A percentile compares a stretch with the other conserved stretches of the same genome.
These are phyloP conservation scores for Stercorarius parasiticus DNA, from an alignment of 2,113 vertebrate species.

Conservation along the genomic window DNA sequence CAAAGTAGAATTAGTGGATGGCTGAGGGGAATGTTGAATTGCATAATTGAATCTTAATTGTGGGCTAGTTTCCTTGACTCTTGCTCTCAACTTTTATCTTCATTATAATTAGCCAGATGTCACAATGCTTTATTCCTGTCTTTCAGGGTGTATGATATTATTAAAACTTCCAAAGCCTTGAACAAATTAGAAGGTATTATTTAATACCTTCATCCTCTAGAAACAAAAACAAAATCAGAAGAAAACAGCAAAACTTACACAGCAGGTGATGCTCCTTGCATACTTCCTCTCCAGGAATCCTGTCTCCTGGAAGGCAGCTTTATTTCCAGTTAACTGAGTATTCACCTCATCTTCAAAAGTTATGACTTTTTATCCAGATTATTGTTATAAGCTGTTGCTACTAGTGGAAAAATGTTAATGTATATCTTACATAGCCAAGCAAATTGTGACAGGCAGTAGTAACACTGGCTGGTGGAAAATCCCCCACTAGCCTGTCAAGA, in stretches of 20 bases:
- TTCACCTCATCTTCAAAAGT: neutral
- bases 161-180: neutral
- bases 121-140: neutral
- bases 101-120: neutral
- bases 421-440: neutral
- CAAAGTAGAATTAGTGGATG: neutral
- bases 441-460: neutral
- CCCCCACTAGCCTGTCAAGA: neutral
- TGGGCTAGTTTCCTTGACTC: neutral
- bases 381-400: neutral
- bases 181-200: neutral
- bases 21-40: neutral
- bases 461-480: neutral
- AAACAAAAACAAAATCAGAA: slow-evolving; percentile 19
- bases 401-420: neutral
- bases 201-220: neutral
- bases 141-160: neutral
- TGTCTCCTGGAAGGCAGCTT: neutral
- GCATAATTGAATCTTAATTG: neutral
- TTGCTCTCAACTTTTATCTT: neutral
- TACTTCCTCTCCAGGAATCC: slow-evolving; percentile 20
- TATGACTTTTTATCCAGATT: neutral
- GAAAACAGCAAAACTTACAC: neutral
- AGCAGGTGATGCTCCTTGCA: slow-evolving; percentile 20
- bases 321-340: neutral